phyloP scores from a whole-genome alignment of 2,797 vertebrate genomes.

The Melanotaenia parkinsoni region DNA sequence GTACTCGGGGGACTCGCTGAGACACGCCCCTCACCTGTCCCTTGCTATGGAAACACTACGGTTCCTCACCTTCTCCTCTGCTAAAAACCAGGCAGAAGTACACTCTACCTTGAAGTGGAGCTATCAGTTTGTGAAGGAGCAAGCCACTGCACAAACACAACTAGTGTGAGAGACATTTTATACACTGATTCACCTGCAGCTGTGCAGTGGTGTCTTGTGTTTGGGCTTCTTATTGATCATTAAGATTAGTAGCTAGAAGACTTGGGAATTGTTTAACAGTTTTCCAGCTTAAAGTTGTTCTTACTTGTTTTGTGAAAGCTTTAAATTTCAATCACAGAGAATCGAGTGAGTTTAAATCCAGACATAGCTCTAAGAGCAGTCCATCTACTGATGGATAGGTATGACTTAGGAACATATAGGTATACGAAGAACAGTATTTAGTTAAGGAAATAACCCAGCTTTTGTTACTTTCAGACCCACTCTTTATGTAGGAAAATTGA shows the following conservation, averaged over 20 bases:
- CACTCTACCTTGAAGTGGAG: slow-evolving; percentile 87
- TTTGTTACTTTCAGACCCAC: slow-evolving; percentile 83
- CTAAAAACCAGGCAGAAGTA: slow-evolving; percentile 65
- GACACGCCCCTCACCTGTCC: slow-evolving; percentile 90
- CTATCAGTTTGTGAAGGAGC: slow-evolving; percentile 86
- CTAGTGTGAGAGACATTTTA: slow-evolving; percentile 81
- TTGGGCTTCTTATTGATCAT: neutral
- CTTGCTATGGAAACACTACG: slow-evolving; percentile 93
- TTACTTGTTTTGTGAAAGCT: neutral
- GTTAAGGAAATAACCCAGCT: slow-evolving; percentile 7
- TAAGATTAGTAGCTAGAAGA: neutral
- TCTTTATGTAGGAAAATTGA: slow-evolving; percentile 92
- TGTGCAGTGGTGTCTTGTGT: neutral
- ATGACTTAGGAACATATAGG: neutral
- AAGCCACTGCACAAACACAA: slow-evolving; percentile 86
- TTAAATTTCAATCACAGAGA: neutral
- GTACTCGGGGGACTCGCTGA: slow-evolving; percentile 92
- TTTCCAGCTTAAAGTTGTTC: neutral
- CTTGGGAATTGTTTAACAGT: neutral
- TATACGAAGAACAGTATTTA: neutral
- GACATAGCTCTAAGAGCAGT: neutral
- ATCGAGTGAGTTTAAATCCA: neutral
- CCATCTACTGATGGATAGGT: neutral
- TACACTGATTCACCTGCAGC: neutral
- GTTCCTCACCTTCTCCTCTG: slow-evolving; percentile 91